Evolutionary conservation across 2,113 vertebrate genomes (phyloP).

Genomic region (Megaleporinus macrocephalus): DNA sequence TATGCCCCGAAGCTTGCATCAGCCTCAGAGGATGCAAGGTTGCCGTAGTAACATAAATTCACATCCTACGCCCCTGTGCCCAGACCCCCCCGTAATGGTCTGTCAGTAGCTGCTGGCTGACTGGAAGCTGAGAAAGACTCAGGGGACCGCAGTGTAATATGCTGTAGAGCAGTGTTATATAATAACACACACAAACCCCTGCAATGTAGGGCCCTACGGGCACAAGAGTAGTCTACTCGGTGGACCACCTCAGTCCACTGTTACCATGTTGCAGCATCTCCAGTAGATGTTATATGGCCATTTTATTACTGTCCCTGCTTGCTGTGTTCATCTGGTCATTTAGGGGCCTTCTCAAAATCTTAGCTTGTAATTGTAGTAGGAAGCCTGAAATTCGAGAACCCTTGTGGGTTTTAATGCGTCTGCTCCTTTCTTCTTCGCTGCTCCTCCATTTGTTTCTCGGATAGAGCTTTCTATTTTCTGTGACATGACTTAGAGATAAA

Average conservation of each 20-base stretch:
- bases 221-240: conserved; percentile 13
- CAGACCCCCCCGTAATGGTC: background rate
- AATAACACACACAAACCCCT: conserved; percentile 12
- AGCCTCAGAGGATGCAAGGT: conserved; percentile 19
- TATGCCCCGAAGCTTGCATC: conserved; percentile 20
- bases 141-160: conserved; percentile 19
- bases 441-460: background rate
- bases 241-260: background rate
- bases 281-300: background rate
- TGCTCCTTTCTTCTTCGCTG: background rate
- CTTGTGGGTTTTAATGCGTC: background rate
- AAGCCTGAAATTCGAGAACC: background rate
- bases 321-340: background rate
- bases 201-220: conserved; percentile 12
- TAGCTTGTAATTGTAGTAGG: background rate
- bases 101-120: conserved; percentile 27
- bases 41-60: conserved; percentile 39
- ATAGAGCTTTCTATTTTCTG: background rate
- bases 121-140: conserved; percentile 35
- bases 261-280: background rate
- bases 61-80: conserved; percentile 4
- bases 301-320: background rate
- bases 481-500: background rate
- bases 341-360: background rate
- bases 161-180: conserved; percentile 17